phyloP scores from a whole-genome alignment of 2,888 invertebrate genomes.

The Mimachlamys varia region DNA sequence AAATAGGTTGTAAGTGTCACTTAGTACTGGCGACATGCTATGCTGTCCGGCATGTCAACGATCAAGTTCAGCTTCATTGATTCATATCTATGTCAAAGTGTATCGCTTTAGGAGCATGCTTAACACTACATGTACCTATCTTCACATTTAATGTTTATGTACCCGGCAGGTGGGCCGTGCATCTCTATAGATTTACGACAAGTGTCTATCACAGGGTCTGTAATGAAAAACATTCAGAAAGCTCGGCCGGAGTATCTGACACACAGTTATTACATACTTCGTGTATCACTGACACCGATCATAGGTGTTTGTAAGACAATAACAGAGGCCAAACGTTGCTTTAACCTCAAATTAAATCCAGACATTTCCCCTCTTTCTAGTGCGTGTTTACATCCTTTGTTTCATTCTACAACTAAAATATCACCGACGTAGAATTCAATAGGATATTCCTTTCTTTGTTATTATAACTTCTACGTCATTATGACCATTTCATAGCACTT shows the following conservation, averaged over 20 bases:
- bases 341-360: not conserved
- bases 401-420: too few relatives aligned
- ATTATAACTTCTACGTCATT: too few relatives aligned
- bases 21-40: not conserved
- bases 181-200: slow-evolving; percentile 3
- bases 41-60: slow-evolving; percentile 1
- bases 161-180: not conserved
- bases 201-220: not conserved
- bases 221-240: not conserved
- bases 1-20: slow-evolving; percentile 34
- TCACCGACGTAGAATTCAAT: too few relatives aligned
- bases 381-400: not conserved
- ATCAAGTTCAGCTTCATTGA: slow-evolving; percentile 12
- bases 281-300: not conserved
- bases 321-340: not conserved
- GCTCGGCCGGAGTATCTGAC: not conserved
- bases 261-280: not conserved
- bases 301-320: not conserved
- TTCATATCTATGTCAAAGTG: not conserved
- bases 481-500: too few relatives aligned
- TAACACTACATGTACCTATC: not conserved
- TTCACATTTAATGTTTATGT: slow-evolving; percentile 20
- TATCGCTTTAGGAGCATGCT: not conserved
- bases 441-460: too few relatives aligned
- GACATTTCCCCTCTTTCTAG: not conserved